Evolutionary conservation across 2,888 invertebrate species (phyloP).

Genomic region (Platycheirus rosarum): DNA sequence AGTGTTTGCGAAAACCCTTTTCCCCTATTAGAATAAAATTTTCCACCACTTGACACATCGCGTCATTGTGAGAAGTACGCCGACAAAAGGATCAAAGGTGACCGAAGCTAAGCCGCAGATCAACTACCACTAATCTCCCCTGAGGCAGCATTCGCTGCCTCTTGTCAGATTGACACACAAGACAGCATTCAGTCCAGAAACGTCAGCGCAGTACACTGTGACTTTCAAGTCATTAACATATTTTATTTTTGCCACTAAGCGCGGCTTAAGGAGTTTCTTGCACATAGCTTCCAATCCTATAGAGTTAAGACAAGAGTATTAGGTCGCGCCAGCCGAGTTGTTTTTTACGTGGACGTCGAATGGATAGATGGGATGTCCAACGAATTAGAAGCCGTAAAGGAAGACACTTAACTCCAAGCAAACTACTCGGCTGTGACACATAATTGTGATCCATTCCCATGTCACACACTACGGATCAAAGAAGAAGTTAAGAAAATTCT

Average conservation of each 20-base stretch:
- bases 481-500: not conserved
- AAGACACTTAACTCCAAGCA: slow-evolving; percentile 65
- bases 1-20: not conserved
- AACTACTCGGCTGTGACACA: slow-evolving; percentile 67
- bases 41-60: slow-evolving; percentile 57
- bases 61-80: not conserved
- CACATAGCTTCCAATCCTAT: slow-evolving; percentile 59
- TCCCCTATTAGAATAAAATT: slow-evolving; percentile 43
- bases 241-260: slow-evolving; percentile 42
- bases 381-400: slow-evolving; percentile 56
- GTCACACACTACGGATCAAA: slow-evolving; percentile 22
- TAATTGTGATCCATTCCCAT: slow-evolving; percentile 64
- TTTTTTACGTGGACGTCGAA: not conserved
- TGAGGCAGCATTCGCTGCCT: slow-evolving; percentile 21
- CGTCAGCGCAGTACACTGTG: slow-evolving; percentile 39
- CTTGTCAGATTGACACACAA: slow-evolving; percentile 38
- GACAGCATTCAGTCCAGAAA: slow-evolving; percentile 69
- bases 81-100: slow-evolving; percentile 64
- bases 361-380: slow-evolving; percentile 35
- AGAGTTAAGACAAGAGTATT: slow-evolving; percentile 10
- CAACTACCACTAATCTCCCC: slow-evolving; percentile 40
- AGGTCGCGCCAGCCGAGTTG: too few relatives aligned
- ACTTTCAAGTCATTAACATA: slow-evolving; percentile 66
- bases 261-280: slow-evolving; percentile 4
- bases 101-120: slow-evolving; percentile 41